A percentile compares a stretch with the other conserved stretches of the same genome.
Conservation (phyloP, 2,888 invertebrate species). For the Loripinus fragilis region DNA sequence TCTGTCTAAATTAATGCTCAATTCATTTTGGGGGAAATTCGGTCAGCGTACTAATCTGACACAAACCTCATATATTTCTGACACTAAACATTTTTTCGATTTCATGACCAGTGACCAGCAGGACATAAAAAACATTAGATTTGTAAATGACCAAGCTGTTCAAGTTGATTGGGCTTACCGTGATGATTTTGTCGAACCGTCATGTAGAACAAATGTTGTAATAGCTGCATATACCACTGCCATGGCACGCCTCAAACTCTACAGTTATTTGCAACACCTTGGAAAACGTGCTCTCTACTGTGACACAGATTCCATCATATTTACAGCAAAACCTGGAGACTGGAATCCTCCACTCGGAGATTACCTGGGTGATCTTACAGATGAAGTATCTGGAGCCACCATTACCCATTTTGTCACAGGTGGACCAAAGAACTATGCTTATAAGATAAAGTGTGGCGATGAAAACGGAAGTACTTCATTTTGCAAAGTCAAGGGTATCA, state of each 20-base stretch:
- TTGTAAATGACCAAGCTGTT: constrained; percentile 46
- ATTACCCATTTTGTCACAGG: constrained; percentile 74
- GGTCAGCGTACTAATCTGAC: constrained; percentile 44
- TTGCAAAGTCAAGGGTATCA: constrained; percentile 70
- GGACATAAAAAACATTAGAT: constrained; percentile 39
- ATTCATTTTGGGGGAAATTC: constrained; percentile 56
- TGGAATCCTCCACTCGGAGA: constrained; percentile 69
- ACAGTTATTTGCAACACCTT: constrained; percentile 34
- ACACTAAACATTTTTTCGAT: constrained; percentile 38
- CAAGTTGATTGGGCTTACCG: constrained; percentile 32
- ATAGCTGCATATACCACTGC: constrained; percentile 36
- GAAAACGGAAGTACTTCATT: constrained; percentile 48
- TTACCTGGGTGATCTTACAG: constrained; percentile 79
- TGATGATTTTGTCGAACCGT: constrained; percentile 40
- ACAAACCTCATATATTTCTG: constrained; percentile 30
- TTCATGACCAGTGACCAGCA: constrained; percentile 46
- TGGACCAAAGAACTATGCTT: constrained; percentile 81
- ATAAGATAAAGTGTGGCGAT: constrained; percentile 40
- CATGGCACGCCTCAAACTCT: constrained; percentile 53
- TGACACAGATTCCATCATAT: constrained; percentile 51
- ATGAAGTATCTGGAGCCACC: constrained; percentile 71
- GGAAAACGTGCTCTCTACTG: constrained; percentile 27
- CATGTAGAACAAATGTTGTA: constrained; percentile 47
- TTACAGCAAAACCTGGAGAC: constrained; percentile 27
- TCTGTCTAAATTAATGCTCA: constrained; percentile 41